Percentiles rank a stretch among this genome's conserved stretches.
These are phyloP conservation scores for Oreotrochilus melanogaster DNA, from an alignment of 2,113 vertebrate species.

Conservation along the genomic window DNA sequence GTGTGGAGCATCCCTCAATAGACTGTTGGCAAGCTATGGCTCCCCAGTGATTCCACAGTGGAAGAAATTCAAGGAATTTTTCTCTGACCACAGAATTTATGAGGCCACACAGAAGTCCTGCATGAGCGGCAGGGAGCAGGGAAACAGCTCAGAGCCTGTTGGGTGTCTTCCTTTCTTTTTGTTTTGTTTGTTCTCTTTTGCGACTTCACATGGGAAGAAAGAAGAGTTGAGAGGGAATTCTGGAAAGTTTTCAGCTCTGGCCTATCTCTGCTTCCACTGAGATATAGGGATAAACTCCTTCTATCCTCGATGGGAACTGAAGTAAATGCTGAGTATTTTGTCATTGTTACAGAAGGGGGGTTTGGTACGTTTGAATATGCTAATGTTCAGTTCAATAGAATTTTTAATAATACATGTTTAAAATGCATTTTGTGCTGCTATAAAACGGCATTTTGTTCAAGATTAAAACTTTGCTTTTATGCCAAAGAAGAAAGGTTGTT, in stretches of 20 bases:
- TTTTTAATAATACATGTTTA: constrained; percentile 1
- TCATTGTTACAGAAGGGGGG: neutral
- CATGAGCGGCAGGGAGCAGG: neutral
- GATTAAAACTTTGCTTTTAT: constrained; percentile 6
- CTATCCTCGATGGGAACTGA: neutral
- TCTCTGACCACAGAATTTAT: constrained; percentile 45
- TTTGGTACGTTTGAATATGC: neutral
- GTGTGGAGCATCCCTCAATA: neutral
- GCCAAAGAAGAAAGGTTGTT: neutral
- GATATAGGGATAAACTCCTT: neutral
- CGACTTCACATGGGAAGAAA: constrained; percentile 17
- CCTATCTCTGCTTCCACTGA: neutral
- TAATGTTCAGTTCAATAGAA: neutral
- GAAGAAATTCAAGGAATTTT: constrained; percentile 65
- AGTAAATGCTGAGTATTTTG: neutral
- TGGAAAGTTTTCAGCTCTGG: constrained; percentile 35
- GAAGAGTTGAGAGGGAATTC: constrained; percentile 3
- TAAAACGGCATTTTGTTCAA: constrained; percentile 18
- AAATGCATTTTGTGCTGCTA: neutral
- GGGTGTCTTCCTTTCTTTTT: constrained; percentile 21
- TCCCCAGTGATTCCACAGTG: constrained; percentile 31
- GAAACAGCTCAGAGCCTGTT: constrained; percentile 18
- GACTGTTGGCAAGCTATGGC: neutral
- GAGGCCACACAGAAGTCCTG: constrained; percentile 31
- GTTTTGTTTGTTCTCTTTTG: constrained; percentile 39